A percentile compares a stretch with the other conserved stretches of the same genome.
Conservation (phyloP, 2,888 invertebrate species). For the Tenthredo notha region DNA sequence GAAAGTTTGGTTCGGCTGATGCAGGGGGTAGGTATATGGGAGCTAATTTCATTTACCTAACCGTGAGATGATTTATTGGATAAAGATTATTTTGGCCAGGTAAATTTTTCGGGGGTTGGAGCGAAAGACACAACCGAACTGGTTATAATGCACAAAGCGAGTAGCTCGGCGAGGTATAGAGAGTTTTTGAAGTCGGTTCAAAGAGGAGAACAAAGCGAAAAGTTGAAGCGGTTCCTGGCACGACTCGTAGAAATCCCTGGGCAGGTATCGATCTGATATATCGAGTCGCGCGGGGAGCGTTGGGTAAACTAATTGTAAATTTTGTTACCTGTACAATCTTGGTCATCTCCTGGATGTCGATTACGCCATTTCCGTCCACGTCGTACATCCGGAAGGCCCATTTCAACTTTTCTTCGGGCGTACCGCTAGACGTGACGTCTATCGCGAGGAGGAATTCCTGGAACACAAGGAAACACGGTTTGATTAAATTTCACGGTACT, state of each 20-base stretch:
- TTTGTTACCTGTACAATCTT: conserved; percentile 96
- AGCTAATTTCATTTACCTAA: neutral
- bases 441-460: conserved; percentile 98
- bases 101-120: neutral
- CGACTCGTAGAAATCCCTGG: conserved; percentile 4
- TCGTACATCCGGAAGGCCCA: conserved; percentile 99
- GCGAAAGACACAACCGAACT: neutral
- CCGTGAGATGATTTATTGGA: neutral
- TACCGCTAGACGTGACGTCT: conserved; percentile 98
- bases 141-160: neutral
- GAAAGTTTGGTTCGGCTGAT: neutral
- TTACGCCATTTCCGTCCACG: conserved; percentile 98
- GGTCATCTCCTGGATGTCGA: conserved; percentile 99
- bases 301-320: neutral
- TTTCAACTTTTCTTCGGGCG: conserved; percentile 98
- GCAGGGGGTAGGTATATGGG: neutral
- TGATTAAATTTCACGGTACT: conserved; percentile 4
- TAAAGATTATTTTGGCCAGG: neutral
- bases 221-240: conserved; percentile 22
- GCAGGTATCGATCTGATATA: conserved; percentile 6
- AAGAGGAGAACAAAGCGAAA: conserved; percentile 3
- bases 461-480: conserved; percentile 70
- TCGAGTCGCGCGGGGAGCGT: neutral
- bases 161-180: neutral
- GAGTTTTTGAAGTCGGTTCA: neutral